Evolutionary conservation across 2,113 vertebrate genomes (phyloP), one percentile per base, ranked within the genome.

Genomic region (Ovibos moschatus): DNA sequence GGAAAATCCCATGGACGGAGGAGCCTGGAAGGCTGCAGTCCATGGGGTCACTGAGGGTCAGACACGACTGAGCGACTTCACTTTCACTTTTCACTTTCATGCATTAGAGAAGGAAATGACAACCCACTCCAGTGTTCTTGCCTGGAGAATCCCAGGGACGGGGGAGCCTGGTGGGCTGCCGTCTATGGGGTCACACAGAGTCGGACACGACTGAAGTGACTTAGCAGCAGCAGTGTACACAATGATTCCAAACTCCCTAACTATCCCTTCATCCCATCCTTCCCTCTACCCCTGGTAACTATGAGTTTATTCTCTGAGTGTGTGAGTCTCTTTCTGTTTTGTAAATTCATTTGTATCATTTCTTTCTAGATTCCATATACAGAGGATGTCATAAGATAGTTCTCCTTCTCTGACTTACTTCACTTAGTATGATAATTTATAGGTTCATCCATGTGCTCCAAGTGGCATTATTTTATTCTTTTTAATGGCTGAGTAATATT

Each of bases 1-100:
- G 57, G 57, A 58, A 58, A 58, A 27, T 58, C 25, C 57, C 25
- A 58, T 5, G 57, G 57, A 11, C 10, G 0, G 25, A 58, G 57
- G 10, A 58, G 25, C 25, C 23, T 58, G 57, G 57, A 12, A 58
- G 9, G 25, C 25, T 58, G 57, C 4, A 27, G 57, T 27, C 57
- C 57, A 58, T 58, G 57, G 57, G 10, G 57, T 58, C 25, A 0
- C 57, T 58, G 57, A 58, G 10, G 57, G 25, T 58, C 1, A 11
- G 25, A 27, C 57, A 58, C 0, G 1, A 58, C 4, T 57, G 55
- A 58, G 9, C 0, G 1, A 58, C 57, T 58, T 58, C 57, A 27
- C 2, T 10, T 58, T 58, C 57, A 27, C 4, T 12, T 58, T 58
- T 58, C 57, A 58, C 57, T 58, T 58, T 27, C 19, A 12, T 27